These are phyloP conservation scores for Bradypus variegatus DNA, from an alignment of 2,797 vertebrate species.

Conservation along the genomic window DNA sequence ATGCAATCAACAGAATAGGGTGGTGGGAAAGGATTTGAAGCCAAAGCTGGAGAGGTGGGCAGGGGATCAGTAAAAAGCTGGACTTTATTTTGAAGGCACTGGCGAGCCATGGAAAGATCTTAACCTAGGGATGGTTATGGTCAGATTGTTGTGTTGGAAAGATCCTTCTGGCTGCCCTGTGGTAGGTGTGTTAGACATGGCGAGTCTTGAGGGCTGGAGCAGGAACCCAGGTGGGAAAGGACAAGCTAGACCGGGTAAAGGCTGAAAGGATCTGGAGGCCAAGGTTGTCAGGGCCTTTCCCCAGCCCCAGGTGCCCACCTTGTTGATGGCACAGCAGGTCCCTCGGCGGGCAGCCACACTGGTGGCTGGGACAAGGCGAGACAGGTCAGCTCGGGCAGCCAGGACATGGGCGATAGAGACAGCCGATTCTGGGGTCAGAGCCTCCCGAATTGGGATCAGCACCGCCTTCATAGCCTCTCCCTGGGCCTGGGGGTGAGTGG, in stretches of 20 bases:
- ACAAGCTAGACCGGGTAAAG: background rate
- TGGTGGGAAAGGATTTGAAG: background rate
- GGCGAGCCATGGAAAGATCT: background rate
- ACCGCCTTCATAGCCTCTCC: constrained; percentile 71
- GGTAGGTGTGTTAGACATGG: background rate
- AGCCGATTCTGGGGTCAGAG: constrained; percentile 59
- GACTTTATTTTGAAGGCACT: background rate
- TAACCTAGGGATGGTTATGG: background rate
- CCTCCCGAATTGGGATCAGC: constrained; percentile 63
- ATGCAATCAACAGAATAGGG: background rate
- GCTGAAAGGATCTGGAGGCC: background rate
- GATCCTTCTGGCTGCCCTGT: background rate
- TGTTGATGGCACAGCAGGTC: constrained; percentile 78
- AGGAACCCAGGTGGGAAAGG: background rate
- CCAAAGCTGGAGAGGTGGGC: background rate
- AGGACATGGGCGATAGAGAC: constrained; percentile 79
- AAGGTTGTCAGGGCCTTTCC: background rate
- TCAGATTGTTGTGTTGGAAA: background rate
- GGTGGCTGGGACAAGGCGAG: constrained; percentile 75
- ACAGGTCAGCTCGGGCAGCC: constrained; percentile 83
- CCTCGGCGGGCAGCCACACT: constrained; percentile 70
- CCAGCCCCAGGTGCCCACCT: constrained; percentile 70
- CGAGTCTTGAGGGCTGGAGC: background rate
- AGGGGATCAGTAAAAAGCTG: background rate
- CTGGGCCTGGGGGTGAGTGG: constrained; percentile 69